Base-by-base conservation (phyloP, 1,140 invertebrate species). In the Mercenaria mercenaria region DNA sequence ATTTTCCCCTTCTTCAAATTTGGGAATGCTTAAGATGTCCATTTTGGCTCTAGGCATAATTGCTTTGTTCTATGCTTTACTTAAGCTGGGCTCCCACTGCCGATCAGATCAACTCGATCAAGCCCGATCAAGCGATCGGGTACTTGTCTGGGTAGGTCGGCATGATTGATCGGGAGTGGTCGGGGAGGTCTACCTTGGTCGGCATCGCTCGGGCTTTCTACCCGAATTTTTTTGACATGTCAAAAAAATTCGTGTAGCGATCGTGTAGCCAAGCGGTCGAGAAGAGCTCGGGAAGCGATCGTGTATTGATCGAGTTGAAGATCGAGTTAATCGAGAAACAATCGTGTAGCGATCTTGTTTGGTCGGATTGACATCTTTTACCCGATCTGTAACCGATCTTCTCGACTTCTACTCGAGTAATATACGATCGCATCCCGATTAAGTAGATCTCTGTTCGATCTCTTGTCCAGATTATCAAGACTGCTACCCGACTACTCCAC, bases 61-160 rank as follows among this genome's bases (percentile, higher is more conserved):
- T n/a, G n/a, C n/a, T n/a, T n/a, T n/a, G n/a, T n/a, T n/a, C n/a
- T n/a, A n/a, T n/a, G n/a, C n/a, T n/a, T n/a, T n/a, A 47, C 43
- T 6, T 47, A 47, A 47, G 15, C 43, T 82, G 64, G 23, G 81
- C 59, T 84, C 81, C 29, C 64, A 84, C 64, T 69, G 64, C 81
- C 81, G 81, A 84, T 84, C 81, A 41, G 81, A 84, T 84, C 59
- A 81, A 81, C 79, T 81, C 79, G 50, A 81, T 61, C 47, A 84
- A 84, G 81, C 59, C 13, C 81, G 81, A 67, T 69, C 81, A 84
- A 84, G 81, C 81, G 39, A 69, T 82, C 56, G 81, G 64, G 81
- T 67, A 84, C 81, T 47, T 59, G 81, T 84, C 81, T 84, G 41
- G 81, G 29, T 82, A 23, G 80, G 52, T 82, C 80, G 18, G 52